Percentiles rank a stretch among this genome's conserved stretches.
Conservation (phyloP, 2,888 invertebrate species). For the Lymantria dispar region DNA sequence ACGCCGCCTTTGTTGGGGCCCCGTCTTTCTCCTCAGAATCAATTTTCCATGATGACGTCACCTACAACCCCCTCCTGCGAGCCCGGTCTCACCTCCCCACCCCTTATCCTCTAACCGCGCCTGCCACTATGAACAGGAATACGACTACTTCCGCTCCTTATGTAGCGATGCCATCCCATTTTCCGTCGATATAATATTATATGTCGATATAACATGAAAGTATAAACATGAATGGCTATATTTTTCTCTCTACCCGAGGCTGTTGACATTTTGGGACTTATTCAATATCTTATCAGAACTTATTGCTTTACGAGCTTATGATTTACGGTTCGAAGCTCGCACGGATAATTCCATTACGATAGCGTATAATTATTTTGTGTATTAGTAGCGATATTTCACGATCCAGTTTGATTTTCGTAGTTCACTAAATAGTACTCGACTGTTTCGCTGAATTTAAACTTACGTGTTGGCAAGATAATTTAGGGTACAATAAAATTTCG, state of each 20-base stretch:
- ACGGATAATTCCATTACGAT: conserved; percentile 32
- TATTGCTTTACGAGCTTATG: conserved; percentile 32
- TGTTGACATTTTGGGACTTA: conserved; percentile 16
- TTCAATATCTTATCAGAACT: conserved; percentile 35
- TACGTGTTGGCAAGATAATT: too few relatives aligned
- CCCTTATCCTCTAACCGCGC: conserved; percentile 30
- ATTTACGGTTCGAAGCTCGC: conserved; percentile 29
- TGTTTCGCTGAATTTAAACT: neutral
- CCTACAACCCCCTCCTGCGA: conserved; percentile 38
- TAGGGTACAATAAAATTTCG: too few relatives aligned
- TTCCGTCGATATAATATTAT: conserved; percentile 41
- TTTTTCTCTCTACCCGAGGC: conserved; percentile 30
- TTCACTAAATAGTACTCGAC: neutral
- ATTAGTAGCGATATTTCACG: neutral
- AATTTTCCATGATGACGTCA: conserved; percentile 76
- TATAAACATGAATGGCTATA: conserved; percentile 28
- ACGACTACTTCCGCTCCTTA: conserved; percentile 63
- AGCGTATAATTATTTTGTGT: conserved; percentile 17
- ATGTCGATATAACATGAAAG: neutral
- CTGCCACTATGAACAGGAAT: conserved; percentile 55
- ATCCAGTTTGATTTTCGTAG: neutral
- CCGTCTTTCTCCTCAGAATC: conserved; percentile 75
- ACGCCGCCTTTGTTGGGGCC: conserved; percentile 69
- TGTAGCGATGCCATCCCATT: conserved; percentile 54
- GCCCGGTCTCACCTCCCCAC: conserved; percentile 24